Evolutionary conservation across 2,113 vertebrate genomes (phyloP).

Genomic region (Antigone vipio): DNA sequence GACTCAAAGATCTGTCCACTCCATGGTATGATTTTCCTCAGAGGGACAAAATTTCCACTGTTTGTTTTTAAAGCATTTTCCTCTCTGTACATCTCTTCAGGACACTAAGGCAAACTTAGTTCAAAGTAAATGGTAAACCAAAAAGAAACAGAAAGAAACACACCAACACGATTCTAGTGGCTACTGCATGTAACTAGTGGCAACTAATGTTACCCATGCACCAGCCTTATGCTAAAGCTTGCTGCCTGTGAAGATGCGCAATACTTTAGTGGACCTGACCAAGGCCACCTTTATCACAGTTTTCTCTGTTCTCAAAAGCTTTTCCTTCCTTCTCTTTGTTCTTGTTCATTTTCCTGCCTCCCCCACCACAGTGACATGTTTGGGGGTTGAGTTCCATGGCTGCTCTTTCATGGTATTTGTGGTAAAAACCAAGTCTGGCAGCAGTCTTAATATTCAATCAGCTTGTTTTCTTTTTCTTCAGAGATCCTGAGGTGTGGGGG

Average conservation of each 20-base stretch:
- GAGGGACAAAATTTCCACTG: neutral
- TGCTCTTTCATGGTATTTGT: neutral
- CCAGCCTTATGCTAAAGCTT: neutral
- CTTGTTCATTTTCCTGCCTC: neutral
- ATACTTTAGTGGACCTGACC: neutral
- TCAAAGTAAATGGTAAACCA: neutral
- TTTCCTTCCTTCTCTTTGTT: neutral
- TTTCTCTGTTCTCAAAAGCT: neutral
- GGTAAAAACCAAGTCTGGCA: neutral
- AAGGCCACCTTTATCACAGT: neutral
- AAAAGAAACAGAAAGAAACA: neutral
- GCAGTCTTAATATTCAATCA: neutral
- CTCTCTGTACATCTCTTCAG: neutral
- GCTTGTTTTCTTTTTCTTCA: neutral
- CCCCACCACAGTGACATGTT: fast-evolving
- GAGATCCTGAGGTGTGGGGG: neutral
- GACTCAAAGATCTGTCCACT: neutral
- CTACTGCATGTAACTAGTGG: neutral
- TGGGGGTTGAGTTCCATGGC: neutral
- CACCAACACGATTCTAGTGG: neutral
- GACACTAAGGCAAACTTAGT: neutral
- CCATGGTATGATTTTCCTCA: neutral
- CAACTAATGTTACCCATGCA: neutral
- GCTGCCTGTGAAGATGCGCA: neutral
- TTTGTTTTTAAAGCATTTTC: neutral